A percentile compares a stretch with the other conserved stretches of the same genome.
Evolutionary conservation across 2,888 invertebrate genomes (phyloP).

Genomic region (Amitus sp.): DNA sequence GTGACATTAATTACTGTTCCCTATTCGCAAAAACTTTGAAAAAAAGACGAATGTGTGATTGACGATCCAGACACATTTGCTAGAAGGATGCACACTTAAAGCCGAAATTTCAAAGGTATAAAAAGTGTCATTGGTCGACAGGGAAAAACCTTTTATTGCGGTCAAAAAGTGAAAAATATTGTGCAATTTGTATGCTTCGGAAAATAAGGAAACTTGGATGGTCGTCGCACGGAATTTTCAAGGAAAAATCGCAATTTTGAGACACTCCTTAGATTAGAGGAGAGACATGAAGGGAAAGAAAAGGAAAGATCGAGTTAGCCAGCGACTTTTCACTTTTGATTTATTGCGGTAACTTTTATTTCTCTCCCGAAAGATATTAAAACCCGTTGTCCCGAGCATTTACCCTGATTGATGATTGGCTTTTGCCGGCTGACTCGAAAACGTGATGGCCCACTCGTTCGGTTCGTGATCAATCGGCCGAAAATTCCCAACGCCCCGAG

Average conservation of each 20-base stretch:
- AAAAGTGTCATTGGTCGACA: too few species aligned
- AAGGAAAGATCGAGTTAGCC: constrained; percentile 41
- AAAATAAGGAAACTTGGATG: constrained; percentile 13
- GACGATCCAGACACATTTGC: too few species aligned
- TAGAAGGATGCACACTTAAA: too few species aligned
- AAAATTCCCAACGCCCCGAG: constrained; percentile 28
- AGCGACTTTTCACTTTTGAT: constrained; percentile 66
- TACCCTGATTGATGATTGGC: constrained; percentile 64
- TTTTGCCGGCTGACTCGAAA: constrained; percentile 43
- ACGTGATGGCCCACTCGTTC: constrained; percentile 13
- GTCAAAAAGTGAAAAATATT: not conserved
- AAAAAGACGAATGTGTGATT: too few species aligned
- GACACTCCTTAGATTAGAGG: constrained; percentile 39
- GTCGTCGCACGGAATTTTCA: constrained; percentile 45
- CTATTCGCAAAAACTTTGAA: too few species aligned
- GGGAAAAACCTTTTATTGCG: not conserved
- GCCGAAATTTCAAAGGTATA: too few species aligned
- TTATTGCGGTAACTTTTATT: constrained; percentile 65
- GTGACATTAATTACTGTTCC: too few species aligned
- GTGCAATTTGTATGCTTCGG: constrained; percentile 22
- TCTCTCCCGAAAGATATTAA: constrained; percentile 61
- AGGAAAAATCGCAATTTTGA: constrained; percentile 41
- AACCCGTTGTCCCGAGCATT: constrained; percentile 64
- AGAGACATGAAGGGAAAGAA: constrained; percentile 21
- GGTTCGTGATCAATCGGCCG: constrained; percentile 35